Evolutionary conservation across 2,113 vertebrate species (phyloP), one percentile per base, ranked within the genome.

Genomic region (Rafetus swinhoei): DNA sequence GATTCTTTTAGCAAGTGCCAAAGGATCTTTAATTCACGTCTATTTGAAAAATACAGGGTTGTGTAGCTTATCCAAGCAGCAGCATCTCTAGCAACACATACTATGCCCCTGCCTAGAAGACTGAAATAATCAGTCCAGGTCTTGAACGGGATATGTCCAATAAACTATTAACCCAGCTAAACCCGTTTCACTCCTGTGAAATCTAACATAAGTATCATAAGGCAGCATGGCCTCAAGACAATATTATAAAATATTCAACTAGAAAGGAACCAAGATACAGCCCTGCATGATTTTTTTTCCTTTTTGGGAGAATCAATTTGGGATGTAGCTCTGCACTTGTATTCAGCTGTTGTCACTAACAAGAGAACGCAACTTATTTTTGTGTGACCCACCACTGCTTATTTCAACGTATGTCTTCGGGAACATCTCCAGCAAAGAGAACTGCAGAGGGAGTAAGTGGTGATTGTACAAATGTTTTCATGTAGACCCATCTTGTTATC

Each of bases 11-110:
- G 93, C 56, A 76, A 85, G 24, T 54, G 62, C 45, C 77, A 72
- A 27, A 79, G 85, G 81, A 95, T 91, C 87, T 92, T 92, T 84
- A 93, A 60, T n/a, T 82, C 52, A 85, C 65, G 22, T 22, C 3
- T 92, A 54, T 84, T 91, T 96, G 82, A 45, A 87, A 55, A 45
- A 74, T 74, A 39, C 18, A 19, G 69, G 35, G 15, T 72, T 39
- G 35, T 39, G 10, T 22, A 74, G 29, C 27, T 32, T 65, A 65
- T 32, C 13, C 62, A 74, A 39, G 72, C 39, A 21, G 10, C n/a
- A 39, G n/a, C n/a, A 72, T 72, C 69, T 72, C 69, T 72, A 72
- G n/a, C 35, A 74, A 39, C n/a, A 39, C 21, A 22, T 74, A 39
- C 10, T 8, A 39, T 5, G 21, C 72, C 19, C 72, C 21, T 22